Evolutionary conservation across 2,888 invertebrate species (phyloP).

Genomic region (Leptopterna dolabrata): DNA sequence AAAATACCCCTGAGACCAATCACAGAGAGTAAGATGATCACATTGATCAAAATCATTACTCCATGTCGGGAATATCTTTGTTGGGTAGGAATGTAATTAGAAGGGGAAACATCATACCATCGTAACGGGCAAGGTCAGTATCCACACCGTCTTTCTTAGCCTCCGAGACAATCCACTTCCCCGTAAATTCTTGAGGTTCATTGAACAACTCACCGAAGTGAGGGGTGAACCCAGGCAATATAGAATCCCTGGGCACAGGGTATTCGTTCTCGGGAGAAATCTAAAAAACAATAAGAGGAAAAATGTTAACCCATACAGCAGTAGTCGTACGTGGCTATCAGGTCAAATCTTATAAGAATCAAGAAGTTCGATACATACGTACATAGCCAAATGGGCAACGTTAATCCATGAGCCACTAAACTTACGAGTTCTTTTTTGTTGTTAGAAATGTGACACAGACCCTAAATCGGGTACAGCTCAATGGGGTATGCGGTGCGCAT

Average conservation of each 20-base stretch:
- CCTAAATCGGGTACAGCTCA: too few species aligned
- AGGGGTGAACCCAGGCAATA: constrained; percentile 41
- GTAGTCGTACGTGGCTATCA: not conserved
- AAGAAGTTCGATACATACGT: not conserved
- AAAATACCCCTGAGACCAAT: too few species aligned
- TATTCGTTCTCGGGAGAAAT: constrained; percentile 5
- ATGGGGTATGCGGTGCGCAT: too few species aligned
- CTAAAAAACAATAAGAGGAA: not conserved
- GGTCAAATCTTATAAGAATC: not conserved
- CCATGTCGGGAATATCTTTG: too few species aligned
- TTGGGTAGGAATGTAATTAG: too few species aligned
- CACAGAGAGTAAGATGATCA: too few species aligned
- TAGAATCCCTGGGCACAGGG: not conserved
- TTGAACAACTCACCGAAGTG: constrained; percentile 91
- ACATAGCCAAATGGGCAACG: too few species aligned
- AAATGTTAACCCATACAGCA: too few species aligned
- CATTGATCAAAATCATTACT: too few species aligned
- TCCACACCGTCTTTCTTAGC: constrained; percentile 90
- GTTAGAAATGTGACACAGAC: too few species aligned
- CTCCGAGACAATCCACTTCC: constrained; percentile 87
- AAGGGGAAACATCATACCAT: constrained; percentile 75
- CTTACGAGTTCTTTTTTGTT: too few species aligned
- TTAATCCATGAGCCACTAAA: too few species aligned
- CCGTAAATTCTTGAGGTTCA: constrained; percentile 76
- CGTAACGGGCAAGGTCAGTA: constrained; percentile 93